A percentile compares a stretch with the other conserved stretches of the same genome.
Conservation (phyloP, 1,140 invertebrate genomes). For the Pseudomyrmex flavicornis region DNA sequence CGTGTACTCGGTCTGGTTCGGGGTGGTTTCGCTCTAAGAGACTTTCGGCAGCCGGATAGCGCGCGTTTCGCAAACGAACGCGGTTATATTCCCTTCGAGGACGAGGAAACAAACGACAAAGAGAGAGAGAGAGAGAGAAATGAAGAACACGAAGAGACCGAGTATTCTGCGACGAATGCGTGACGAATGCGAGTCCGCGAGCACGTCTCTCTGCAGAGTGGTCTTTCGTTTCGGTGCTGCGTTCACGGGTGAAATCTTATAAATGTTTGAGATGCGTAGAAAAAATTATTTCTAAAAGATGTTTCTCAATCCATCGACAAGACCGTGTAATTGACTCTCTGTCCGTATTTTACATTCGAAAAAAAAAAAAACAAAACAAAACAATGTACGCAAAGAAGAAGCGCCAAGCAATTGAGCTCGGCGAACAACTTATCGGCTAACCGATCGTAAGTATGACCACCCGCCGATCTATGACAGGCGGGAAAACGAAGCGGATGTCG, state of each 20-base stretch:
- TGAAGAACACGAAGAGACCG: conserved; percentile 64
- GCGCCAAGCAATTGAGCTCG: neutral
- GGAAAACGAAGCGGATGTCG: conserved; percentile 71
- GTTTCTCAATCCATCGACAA: neutral
- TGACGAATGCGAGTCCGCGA: conserved; percentile 83
- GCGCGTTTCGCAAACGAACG: conserved; percentile 53
- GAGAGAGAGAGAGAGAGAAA: neutral
- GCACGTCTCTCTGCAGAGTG: conserved; percentile 71
- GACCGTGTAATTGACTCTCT: neutral
- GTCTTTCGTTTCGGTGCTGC: conserved; percentile 62
- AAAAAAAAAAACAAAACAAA: neutral
- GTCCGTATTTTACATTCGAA: neutral
- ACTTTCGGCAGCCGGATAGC: conserved; percentile 67
- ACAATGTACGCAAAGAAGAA: neutral
- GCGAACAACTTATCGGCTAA: conserved; percentile 4
- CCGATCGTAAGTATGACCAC: conserved; percentile 14
- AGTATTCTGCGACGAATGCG: conserved; percentile 83
- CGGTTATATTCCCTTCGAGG: conserved; percentile 36
- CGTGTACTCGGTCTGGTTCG: conserved; percentile 41
- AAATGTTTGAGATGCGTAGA: conserved; percentile 79
- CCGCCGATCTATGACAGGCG: conserved; percentile 41
- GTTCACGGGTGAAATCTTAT: conserved; percentile 61
- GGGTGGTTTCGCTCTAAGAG: conserved; percentile 56
- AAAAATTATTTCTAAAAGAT: no score
- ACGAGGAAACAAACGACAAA: conserved; percentile 59